Base-by-base conservation (phyloP, 2,797 vertebrate genomes). In the Notamacropus eugenii region DNA sequence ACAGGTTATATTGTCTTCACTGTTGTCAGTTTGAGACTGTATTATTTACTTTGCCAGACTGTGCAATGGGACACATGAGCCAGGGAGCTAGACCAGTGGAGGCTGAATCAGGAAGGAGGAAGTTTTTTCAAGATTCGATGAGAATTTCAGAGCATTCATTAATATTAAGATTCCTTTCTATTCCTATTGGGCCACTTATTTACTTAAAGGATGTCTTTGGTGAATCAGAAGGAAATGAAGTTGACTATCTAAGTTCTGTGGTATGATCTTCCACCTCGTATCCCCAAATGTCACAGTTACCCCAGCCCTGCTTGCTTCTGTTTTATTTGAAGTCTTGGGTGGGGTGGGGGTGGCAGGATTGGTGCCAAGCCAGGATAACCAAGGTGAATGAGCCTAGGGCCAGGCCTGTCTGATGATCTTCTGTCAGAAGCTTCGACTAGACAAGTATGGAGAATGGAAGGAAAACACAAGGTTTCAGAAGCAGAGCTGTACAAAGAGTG, bases 371-470 rank as follows among this genome's bases (percentile, higher is more conserved):
- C 93, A 92, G 3, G 1, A 40, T 58, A 34, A 67, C 91, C 52
- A 54, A 91, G 34, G 95, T 96, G 96, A 95, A 19, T 40, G 96
- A 95, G 91, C 96, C 96, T n/a, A 55, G 5, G 29, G 56, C 54
- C 93, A 95, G 95, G 82, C 56, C 59, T 93, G 93, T 16, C 24
- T 56, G 94, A 34, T 56, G n/a, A 28, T 11, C 67, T 95, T 94
- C 95, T 62, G 54, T 92, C 91, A 93, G 55, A 94, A 96, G 52
- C 87, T 67, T 55, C 31, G 58, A 4, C n/a, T 11, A 62, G 29
- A 96, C 56, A 67, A 27, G 24, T 34, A 1, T 34, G 55, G 74
- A 14, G 54, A 91, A 31, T 55, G 8, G 31, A 57, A 87, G 90
- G 82, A 62, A 54, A 93, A 27, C 14, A 40, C 5, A 74, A 95